Conservation (phyloP, 2,113 vertebrate species). For the Megaceryle maxima region DNA sequence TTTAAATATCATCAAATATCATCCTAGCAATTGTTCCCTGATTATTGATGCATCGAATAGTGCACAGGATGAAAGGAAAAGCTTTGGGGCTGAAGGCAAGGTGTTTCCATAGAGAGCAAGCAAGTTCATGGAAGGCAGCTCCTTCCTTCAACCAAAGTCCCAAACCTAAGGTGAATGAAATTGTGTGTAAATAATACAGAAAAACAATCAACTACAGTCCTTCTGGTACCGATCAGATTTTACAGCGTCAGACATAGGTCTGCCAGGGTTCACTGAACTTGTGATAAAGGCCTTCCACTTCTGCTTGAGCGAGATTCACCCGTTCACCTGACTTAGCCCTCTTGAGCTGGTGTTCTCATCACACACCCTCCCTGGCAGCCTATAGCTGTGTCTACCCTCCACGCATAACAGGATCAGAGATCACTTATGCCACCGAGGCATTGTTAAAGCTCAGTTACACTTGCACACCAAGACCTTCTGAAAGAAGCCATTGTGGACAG, state of each 20-base stretch:
- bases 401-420: fast-evolving
- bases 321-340: background rate
- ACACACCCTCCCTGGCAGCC: background rate
- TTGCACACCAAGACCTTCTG: background rate
- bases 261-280: background rate
- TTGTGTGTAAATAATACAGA: background rate
- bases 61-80: background rate
- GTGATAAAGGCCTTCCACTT: background rate
- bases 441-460: fast-evolving
- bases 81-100: background rate
- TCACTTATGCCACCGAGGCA: background rate
- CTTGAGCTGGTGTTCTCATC: background rate
- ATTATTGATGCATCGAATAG: background rate
- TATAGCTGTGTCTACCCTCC: background rate
- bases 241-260: background rate
- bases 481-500: background rate
- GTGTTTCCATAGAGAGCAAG: background rate
- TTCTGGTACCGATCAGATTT: background rate
- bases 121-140: background rate
- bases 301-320: background rate
- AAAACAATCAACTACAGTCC: background rate
- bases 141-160: background rate
- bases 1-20: background rate
- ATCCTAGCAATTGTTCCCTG: background rate
- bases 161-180: background rate